Evolutionary conservation across 2,797 vertebrate genomes (phyloP), one percentile per base, ranked within the genome.

Genomic region (Crocodylus rhombifer): DNA sequence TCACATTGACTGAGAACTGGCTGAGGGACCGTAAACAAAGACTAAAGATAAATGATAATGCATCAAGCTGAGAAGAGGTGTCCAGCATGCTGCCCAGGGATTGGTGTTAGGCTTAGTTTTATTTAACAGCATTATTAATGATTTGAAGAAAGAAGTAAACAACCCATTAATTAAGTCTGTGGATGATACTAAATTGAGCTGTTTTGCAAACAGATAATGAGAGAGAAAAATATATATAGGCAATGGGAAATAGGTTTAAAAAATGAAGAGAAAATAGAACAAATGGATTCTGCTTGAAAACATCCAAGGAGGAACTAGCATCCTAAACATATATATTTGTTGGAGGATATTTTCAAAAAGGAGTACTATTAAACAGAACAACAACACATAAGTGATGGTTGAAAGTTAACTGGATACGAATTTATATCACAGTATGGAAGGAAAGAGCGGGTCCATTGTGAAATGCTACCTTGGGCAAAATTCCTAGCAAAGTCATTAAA

Each of bases 1-100:
- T 67, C n/a, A n/a, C 76, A 51, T 69, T 91, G 86, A 93, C 63
- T 89, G 87, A 96, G 80, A 92, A 90, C 63, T 89, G 86, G n/a
- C 58, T 93, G 67, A 94, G 92, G 79, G 58, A 67, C 80, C 30
- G 78, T 82, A 94, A 96, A 95, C 26, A 85, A 10, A 79, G 89
- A 20, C 30, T 16, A 90, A 88, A 58, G 95, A 95, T 91, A 96
- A 95, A 91, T 89, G 89, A 87, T 57, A 28, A 33, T 76, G 17
- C 57, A 76, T 91, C 95, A 91, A 78, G 30, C 87, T 64, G 30
- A 93, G 93, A 78, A 1, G 5, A 18, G 23, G 57, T 51, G 73
- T 94, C 88, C 65, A 87, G 51, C 6, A 76, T 57, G 26, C 92
- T 77, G 83, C 82, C 79, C 79, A 60, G 78, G 55, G 55, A 5